Conservation (phyloP, 2,113 vertebrate genomes). For the Rallus limicola region DNA sequence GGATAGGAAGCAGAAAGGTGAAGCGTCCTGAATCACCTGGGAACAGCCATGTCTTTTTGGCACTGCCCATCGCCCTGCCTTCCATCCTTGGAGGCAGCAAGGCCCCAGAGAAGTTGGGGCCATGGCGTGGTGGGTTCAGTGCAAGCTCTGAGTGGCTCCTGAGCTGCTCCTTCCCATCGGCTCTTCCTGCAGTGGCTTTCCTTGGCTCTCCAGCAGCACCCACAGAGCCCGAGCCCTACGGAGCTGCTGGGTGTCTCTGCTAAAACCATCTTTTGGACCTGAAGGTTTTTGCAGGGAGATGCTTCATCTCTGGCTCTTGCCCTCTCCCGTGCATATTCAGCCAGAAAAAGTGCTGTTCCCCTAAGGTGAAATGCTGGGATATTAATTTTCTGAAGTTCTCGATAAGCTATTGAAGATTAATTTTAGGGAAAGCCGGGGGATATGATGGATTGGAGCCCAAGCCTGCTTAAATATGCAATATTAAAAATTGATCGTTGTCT, state of each 20-base stretch:
- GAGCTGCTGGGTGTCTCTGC: background rate
- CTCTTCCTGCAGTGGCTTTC: background rate
- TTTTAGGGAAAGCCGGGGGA: conserved; percentile 59
- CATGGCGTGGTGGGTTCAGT: background rate
- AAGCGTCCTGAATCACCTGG: background rate
- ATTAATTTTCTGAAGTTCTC: conserved; percentile 64
- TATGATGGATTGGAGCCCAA: conserved; percentile 51
- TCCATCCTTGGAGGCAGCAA: background rate
- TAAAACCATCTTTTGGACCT: background rate
- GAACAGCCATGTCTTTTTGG: background rate
- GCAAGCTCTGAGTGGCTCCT: background rate
- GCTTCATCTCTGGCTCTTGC: background rate
- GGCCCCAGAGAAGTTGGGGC: background rate
- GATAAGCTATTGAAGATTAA: conserved; percentile 66
- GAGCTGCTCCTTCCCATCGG: background rate
- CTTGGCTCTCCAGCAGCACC: background rate
- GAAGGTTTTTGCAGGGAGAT: conserved; percentile 14
- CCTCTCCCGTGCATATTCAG: background rate
- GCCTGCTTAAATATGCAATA: conserved; percentile 70
- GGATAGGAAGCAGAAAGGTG: background rate
- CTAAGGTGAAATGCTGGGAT: conserved; percentile 33
- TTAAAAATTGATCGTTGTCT: conserved; percentile 71
- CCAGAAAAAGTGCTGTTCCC: background rate
- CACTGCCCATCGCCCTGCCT: background rate
- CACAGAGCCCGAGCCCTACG: background rate